Conservation (phyloP, 2,113 vertebrate species). For the Picathartes gymnocephalus region DNA sequence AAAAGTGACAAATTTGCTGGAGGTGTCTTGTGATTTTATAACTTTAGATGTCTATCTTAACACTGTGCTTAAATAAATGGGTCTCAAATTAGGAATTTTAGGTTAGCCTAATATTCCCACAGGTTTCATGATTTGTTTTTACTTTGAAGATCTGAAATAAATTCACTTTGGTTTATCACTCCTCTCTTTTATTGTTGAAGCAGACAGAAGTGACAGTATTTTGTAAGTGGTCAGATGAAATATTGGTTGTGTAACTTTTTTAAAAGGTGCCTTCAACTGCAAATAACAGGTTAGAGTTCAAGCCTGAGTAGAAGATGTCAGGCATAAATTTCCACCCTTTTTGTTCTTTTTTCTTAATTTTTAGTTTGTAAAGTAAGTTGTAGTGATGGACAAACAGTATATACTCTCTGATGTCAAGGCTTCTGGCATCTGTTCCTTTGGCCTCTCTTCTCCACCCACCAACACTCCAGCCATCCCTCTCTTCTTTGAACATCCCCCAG, state of each 20-base stretch:
- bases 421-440: background rate
- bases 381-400: background rate
- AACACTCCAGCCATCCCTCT: background rate
- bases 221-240: background rate
- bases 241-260: background rate
- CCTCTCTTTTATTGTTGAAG: background rate
- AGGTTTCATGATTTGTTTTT: background rate
- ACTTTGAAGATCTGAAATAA: background rate
- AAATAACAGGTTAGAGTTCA: background rate
- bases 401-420: background rate
- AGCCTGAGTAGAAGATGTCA: background rate
- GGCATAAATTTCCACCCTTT: background rate
- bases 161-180: background rate
- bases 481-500: background rate
- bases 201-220: background rate
- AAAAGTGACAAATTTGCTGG: constrained; percentile 18
- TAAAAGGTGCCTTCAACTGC: background rate
- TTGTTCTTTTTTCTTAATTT: background rate
- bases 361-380: background rate
- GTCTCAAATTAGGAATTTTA: background rate
- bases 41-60: background rate
- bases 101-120: background rate
- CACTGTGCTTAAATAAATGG: background rate
- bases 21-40: constrained; percentile 11
- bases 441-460: background rate